Percentiles rank a stretch among this genome's conserved stretches.
Conservation (phyloP, 2,888 invertebrate species). For the Philereme transversata region DNA sequence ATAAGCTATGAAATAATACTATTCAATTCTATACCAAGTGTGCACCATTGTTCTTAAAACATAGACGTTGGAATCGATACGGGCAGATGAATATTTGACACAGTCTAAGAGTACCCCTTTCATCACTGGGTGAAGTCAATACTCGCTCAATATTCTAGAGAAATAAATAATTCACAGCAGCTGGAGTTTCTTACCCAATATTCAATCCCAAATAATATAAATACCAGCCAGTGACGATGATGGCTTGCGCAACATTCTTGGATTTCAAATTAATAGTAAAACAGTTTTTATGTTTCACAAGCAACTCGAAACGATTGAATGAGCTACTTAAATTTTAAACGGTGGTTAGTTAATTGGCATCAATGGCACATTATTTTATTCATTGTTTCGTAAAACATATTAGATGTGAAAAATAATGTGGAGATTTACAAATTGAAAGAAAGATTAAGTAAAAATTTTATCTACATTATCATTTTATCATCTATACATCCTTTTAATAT, state of each 20-base stretch:
- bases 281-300: no score
- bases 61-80: constrained; percentile 24
- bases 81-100: constrained; percentile 26
- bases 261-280: not conserved
- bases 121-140: constrained; percentile 7
- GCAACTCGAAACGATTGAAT: not conserved
- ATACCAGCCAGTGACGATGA: no score
- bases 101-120: constrained; percentile 15
- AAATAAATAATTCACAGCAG: constrained; percentile 4
- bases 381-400: not conserved
- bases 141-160: constrained; percentile 12
- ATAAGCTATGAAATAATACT: no score
- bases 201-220: not conserved
- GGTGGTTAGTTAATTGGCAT: constrained; percentile 21
- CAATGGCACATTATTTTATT: constrained; percentile 15
- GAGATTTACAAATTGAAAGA: not conserved
- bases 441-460: no score
- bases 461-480: not conserved
- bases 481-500: not conserved
- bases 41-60: constrained; percentile 18
- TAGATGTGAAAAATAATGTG: not conserved
- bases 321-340: constrained; percentile 3
- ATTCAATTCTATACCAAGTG: constrained; percentile 10
- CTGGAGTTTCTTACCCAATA: not conserved
- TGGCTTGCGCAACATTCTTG: not conserved